Conservation (phyloP, 2,113 vertebrate genomes). For the Pollachius pollachius region DNA sequence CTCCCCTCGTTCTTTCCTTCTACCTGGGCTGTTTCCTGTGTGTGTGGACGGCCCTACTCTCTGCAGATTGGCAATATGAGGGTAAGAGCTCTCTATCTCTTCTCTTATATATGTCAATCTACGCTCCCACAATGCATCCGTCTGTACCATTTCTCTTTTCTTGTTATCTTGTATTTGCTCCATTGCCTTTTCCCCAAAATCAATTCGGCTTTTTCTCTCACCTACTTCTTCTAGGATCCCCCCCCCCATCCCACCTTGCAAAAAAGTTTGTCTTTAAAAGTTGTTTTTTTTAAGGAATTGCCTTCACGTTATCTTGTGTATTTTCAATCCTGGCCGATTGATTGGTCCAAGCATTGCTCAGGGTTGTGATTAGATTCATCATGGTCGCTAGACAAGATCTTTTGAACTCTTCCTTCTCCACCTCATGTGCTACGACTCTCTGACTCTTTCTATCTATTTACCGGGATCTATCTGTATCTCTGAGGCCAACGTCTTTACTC, state of each 20-base stretch:
- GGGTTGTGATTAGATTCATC: background rate
- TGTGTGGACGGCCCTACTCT: constrained; percentile 53
- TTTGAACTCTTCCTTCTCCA: constrained; percentile 3
- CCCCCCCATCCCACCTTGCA: background rate
- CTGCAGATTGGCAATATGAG: constrained; percentile 98
- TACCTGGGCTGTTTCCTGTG: constrained; percentile 63
- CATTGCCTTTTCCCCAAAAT: background rate
- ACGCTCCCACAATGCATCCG: background rate
- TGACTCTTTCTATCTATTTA: background rate
- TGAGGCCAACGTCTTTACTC: background rate
- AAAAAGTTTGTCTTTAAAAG: too few species aligned
- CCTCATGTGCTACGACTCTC: background rate
- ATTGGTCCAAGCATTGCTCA: constrained; percentile 39
- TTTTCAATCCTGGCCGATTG: constrained; percentile 32
- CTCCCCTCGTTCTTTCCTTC: constrained; percentile 26
- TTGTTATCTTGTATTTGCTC: background rate
- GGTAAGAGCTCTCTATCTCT: constrained; percentile 81
- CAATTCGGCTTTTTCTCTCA: background rate
- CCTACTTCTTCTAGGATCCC: background rate
- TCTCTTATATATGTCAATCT: background rate
- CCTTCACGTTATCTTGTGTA: constrained; percentile 17
- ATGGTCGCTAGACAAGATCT: background rate
- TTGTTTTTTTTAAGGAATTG: too few species aligned
- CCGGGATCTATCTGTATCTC: background rate
- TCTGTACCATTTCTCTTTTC: background rate